Conservation (phyloP, 2,113 vertebrate species). For the Macrotis lagotis region DNA sequence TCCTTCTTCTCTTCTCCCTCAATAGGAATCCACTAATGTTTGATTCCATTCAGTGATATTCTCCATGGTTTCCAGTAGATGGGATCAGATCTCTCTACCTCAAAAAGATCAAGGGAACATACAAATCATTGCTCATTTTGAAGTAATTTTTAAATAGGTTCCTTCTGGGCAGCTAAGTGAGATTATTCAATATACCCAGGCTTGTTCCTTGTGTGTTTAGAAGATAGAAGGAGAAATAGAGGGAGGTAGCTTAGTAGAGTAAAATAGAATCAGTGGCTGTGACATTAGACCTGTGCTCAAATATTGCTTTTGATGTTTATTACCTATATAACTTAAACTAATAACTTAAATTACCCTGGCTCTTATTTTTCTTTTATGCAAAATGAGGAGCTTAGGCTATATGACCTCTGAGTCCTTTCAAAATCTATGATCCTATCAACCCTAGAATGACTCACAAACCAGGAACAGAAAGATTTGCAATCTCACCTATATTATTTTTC, state of each 20-base stretch:
- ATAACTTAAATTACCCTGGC: neutral
- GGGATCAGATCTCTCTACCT: neutral
- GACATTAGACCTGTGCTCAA: neutral
- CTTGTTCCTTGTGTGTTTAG: neutral
- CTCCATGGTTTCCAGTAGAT: neutral
- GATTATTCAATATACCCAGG: neutral
- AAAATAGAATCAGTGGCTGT: neutral
- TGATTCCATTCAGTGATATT: neutral
- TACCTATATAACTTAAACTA: neutral
- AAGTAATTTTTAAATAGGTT: neutral
- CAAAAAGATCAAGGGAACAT: neutral
- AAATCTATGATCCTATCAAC: neutral
- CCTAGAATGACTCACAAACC: neutral
- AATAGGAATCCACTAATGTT: neutral
- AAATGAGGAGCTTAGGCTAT: neutral
- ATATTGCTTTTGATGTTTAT: neutral
- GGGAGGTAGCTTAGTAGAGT: neutral
- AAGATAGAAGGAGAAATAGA: neutral
- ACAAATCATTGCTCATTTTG: neutral
- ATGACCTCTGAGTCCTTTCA: neutral
- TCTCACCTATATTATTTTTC: neutral
- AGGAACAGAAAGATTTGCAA: neutral
- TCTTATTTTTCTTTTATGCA: neutral
- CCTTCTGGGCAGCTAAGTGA: neutral
- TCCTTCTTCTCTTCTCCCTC: neutral